Percentiles rank a stretch among this genome's conserved stretches.
Evolutionary conservation across 23 tunicate genomes (phyloP).

Genomic region (Diplosoma virens): DNA sequence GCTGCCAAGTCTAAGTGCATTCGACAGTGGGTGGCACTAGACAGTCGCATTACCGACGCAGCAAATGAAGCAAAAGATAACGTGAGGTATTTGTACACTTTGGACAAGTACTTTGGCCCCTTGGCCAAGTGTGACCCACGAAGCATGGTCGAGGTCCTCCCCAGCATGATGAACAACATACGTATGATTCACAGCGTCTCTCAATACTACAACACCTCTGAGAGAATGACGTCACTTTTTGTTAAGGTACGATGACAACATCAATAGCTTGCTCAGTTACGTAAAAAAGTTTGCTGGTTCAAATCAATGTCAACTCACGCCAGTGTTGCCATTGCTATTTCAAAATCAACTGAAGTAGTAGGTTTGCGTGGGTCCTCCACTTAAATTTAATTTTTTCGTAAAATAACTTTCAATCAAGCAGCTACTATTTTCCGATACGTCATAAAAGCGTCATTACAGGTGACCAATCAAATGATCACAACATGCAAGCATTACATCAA

Average conservation of each 20-base stretch:
- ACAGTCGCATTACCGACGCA: slow-evolving; percentile 82
- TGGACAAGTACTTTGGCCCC: slow-evolving; percentile 91
- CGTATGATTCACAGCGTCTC: slow-evolving; percentile 87
- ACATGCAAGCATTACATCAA: slow-evolving; percentile 79
- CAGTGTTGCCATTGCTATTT: too few species aligned
- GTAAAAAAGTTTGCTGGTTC: too few species aligned
- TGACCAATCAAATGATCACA: slow-evolving; percentile 90
- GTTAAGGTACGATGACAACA: slow-evolving; percentile 76
- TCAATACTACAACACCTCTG: slow-evolving; percentile 84
- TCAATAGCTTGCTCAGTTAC: too few species aligned
- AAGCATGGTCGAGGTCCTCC: slow-evolving; percentile 76
- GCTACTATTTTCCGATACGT: too few species aligned
- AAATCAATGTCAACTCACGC: too few species aligned
- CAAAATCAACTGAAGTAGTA: too few species aligned
- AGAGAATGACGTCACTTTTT: slow-evolving; percentile 86
- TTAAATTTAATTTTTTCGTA: too few species aligned
- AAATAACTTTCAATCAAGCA: too few species aligned
- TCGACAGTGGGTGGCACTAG: slow-evolving; percentile 74
- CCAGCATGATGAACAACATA: slow-evolving; percentile 83
- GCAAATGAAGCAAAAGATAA: slow-evolving; percentile 91
- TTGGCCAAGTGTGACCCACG: slow-evolving; percentile 73
- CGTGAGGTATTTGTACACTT: slow-evolving; percentile 74
- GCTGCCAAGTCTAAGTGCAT: slow-evolving; percentile 68
- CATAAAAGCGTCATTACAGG: slow-evolving; percentile 14
- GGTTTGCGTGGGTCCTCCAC: too few species aligned